Conservation (phyloP, 64 coral and sea anemone species). For the Actinia equina region DNA sequence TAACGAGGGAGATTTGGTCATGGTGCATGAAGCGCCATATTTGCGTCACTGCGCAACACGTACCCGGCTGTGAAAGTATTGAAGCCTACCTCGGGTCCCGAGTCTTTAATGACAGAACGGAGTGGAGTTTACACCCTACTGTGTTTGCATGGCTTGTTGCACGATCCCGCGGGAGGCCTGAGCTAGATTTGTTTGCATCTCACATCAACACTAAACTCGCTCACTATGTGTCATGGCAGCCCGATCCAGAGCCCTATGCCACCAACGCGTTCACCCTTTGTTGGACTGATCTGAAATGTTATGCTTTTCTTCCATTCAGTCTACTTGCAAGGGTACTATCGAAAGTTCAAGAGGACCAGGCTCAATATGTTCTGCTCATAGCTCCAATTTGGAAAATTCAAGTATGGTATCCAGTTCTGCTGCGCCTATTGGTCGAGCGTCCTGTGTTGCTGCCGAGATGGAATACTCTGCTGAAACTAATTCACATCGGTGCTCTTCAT, state of each 20-base stretch:
- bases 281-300: not conserved
- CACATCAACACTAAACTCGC: not conserved
- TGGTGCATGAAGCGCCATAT: conserved; percentile 4
- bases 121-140: not conserved
- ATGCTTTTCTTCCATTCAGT: conserved; percentile 12
- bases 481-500: not conserved
- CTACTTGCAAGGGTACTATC: not conserved
- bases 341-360: not conserved
- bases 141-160: not conserved
- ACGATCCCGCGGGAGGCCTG: not conserved
- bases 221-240: not conserved
- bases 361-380: not conserved
- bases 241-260: not conserved
- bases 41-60: not conserved
- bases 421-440: not conserved
- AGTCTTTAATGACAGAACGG: not conserved
- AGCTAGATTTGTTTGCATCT: not conserved
- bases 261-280: conserved; percentile 6
- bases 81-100: not conserved
- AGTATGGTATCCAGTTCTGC: not conserved
- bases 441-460: not conserved
- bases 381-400: not conserved
- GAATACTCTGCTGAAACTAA: not conserved
- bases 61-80: not conserved
- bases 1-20: conserved; percentile 13